phyloP scores from a whole-genome alignment of 2,113 vertebrate genomes.

The Dipodomys ordii region DNA sequence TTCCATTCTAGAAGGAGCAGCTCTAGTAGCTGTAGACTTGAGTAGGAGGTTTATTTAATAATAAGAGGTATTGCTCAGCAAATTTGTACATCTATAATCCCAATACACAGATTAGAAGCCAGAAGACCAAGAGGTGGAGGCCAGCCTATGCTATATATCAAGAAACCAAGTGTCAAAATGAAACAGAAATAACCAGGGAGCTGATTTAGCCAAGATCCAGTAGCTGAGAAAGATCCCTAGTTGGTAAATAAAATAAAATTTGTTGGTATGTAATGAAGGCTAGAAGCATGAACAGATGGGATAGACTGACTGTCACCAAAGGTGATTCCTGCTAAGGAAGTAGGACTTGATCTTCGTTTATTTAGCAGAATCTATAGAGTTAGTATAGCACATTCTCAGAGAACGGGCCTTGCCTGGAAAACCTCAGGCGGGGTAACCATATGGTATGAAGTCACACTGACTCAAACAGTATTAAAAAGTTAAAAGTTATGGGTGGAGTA shows the following conservation, averaged over 20 bases:
- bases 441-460: not conserved
- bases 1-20: conserved; percentile 4
- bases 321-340: not conserved
- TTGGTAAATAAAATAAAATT: not conserved
- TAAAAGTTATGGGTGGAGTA: not conserved
- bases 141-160: not conserved
- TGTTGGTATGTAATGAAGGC: not conserved
- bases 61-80: not conserved
- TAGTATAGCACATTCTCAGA: not conserved
- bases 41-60: not conserved
- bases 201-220: not conserved
- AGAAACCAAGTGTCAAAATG: not conserved
- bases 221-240: not conserved
- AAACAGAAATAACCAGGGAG: not conserved
- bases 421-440: not conserved
- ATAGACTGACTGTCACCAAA: not conserved
- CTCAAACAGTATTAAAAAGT: not conserved
- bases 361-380: not conserved
- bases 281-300: not conserved
- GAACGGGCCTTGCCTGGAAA: not conserved
- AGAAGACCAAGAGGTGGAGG: not conserved
- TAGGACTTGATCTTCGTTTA: not conserved
- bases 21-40: not conserved
- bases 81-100: not conserved
- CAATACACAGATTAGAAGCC: not conserved